Percentiles rank a stretch among this genome's conserved stretches.
Evolutionary conservation across 2,888 invertebrate genomes (phyloP).

Genomic region (Julus scandinavius): DNA sequence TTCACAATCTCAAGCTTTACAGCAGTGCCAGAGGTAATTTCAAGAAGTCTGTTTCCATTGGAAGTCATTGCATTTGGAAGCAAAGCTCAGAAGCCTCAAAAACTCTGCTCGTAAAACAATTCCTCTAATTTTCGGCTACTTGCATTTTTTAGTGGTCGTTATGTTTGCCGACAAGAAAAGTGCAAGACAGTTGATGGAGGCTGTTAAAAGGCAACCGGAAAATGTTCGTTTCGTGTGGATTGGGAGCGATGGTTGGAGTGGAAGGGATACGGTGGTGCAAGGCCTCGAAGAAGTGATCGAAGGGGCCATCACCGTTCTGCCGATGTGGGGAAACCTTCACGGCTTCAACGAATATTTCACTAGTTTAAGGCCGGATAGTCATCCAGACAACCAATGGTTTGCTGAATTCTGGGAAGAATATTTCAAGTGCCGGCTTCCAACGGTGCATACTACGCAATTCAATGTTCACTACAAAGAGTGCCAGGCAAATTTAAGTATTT

Average conservation of each 20-base stretch:
- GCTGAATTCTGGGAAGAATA: slow-evolving; percentile 69
- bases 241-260: slow-evolving; percentile 70
- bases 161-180: slow-evolving; percentile 69
- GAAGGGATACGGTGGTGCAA: slow-evolving; percentile 61
- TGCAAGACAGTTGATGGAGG: slow-evolving; percentile 67
- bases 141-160: slow-evolving; percentile 67
- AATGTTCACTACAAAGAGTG: slow-evolving; percentile 57
- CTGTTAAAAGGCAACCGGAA: slow-evolving; percentile 65
- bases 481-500: slow-evolving; percentile 54
- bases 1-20: slow-evolving; percentile 66
- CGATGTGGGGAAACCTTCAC: slow-evolving; percentile 66
- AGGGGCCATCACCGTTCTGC: slow-evolving; percentile 70
- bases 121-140: neutral
- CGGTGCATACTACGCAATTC: slow-evolving; percentile 56
- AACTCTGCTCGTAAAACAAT: too few relatives aligned
- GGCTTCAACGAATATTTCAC: slow-evolving; percentile 71
- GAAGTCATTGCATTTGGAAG: too few relatives aligned
- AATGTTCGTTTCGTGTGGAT: slow-evolving; percentile 68
- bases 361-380: slow-evolving; percentile 63
- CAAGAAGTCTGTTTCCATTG: too few relatives aligned
- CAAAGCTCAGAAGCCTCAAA: neutral
- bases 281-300: slow-evolving; percentile 66
- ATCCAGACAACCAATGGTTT: slow-evolving; percentile 69
- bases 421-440: slow-evolving; percentile 64
- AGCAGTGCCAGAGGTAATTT: slow-evolving; percentile 68